These are phyloP conservation scores for Drosophila bocqueti DNA, from an alignment of 1,140 invertebrate genomes.

Conservation along the genomic window DNA sequence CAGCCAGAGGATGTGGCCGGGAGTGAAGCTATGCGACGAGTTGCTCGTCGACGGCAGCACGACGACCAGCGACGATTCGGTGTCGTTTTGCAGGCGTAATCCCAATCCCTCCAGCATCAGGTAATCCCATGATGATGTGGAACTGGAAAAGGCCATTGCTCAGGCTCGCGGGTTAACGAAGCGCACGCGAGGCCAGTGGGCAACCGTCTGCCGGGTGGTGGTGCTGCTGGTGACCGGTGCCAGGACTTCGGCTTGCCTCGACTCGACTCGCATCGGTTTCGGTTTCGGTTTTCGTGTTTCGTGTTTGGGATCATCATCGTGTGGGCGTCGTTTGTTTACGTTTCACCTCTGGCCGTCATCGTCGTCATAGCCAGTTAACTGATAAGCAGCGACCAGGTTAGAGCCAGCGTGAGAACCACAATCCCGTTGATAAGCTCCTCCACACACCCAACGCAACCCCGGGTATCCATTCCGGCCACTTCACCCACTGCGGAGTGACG, in stretches of 20 bases:
- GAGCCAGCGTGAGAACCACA: slow-evolving; percentile 75
- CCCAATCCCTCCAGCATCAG: slow-evolving; percentile 2
- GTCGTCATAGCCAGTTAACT: slow-evolving; percentile 10
- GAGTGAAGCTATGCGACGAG: background rate
- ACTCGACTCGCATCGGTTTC: too few relatives aligned
- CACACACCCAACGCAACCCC: background rate
- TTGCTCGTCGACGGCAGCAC: too few relatives aligned
- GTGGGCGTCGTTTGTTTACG: slow-evolving; percentile 80
- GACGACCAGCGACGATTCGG: background rate
- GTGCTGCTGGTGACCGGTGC: slow-evolving; percentile 10
- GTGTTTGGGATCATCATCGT: slow-evolving; percentile 26
- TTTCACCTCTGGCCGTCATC: slow-evolving; percentile 41
- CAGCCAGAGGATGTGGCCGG: slow-evolving; percentile 85
- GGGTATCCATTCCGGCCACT: background rate
- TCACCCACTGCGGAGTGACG: slow-evolving; percentile 13
- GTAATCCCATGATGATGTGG: slow-evolving; percentile 11
- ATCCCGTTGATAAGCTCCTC: slow-evolving; percentile 69
- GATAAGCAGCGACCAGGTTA: slow-evolving; percentile 39
- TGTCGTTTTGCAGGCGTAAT: background rate
- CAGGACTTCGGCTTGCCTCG: slow-evolving; percentile 67
- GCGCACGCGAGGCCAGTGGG: slow-evolving; percentile 51
- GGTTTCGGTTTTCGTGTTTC: background rate
- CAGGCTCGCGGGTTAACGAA: slow-evolving; percentile 29
- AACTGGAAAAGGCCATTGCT: slow-evolving; percentile 20
- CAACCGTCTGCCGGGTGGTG: slow-evolving; percentile 48